phyloP scores from a whole-genome alignment of 2,797 vertebrate species.

The Setipinna tenuifilis region DNA sequence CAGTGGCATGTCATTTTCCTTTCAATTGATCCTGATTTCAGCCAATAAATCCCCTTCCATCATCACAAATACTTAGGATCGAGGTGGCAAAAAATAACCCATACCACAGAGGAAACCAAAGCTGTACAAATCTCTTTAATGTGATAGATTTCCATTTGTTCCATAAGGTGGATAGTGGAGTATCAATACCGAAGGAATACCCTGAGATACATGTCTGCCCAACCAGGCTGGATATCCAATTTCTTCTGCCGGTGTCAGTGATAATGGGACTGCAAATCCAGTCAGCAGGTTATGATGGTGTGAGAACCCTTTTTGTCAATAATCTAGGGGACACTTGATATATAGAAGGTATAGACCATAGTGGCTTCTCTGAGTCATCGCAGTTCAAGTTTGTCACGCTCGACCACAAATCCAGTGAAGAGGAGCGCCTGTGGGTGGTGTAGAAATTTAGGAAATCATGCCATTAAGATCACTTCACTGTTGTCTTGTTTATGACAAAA shows the following conservation, averaged over 20 bases:
- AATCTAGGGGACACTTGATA: neutral
- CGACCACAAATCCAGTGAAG: neutral
- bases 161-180: neutral
- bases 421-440: neutral
- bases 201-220: neutral
- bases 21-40: slow-evolving; percentile 62
- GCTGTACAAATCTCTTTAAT: neutral
- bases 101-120: neutral
- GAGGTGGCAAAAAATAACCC: neutral
- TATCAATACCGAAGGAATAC: neutral
- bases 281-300: neutral
- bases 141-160: slow-evolving; percentile 7
- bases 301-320: slow-evolving; percentile 20
- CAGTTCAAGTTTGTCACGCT: neutral
- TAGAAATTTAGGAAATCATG: neutral
- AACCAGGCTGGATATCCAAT: neutral
- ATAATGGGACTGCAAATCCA: slow-evolving; percentile 9
- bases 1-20: slow-evolving; percentile 60
- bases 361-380: neutral
- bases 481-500: neutral
- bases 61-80: slow-evolving; percentile 32
- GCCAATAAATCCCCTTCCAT: slow-evolving; percentile 40
- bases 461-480: neutral
- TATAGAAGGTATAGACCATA: neutral
- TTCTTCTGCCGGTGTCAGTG: neutral